Conservation (phyloP, 1,140 invertebrate genomes). For the Maniola jurtina region DNA sequence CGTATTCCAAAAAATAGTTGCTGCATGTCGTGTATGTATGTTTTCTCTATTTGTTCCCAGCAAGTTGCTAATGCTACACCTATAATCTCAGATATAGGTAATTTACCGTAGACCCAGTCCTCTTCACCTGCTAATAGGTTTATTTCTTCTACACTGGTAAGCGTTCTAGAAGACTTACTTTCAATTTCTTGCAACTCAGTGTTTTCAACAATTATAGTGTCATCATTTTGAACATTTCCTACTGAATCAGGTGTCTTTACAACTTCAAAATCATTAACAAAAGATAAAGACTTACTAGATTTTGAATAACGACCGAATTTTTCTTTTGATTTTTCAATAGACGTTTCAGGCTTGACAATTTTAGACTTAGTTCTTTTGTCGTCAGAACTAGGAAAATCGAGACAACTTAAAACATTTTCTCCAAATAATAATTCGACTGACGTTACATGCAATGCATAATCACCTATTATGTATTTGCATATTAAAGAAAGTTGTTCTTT, state of each 20-base stretch:
- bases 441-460: constrained; percentile 69
- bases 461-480: constrained; percentile 79
- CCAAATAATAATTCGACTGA: constrained; percentile 76
- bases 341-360: constrained; percentile 57
- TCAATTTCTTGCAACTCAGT: constrained; percentile 40
- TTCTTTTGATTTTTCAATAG: constrained; percentile 54
- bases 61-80: constrained; percentile 70
- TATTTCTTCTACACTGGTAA: constrained; percentile 44
- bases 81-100: constrained; percentile 62
- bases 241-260: constrained; percentile 47
- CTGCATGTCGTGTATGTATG: constrained; percentile 77
- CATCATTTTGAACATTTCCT: constrained; percentile 38
- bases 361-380: constrained; percentile 64
- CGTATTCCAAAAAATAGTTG: constrained; percentile 78
- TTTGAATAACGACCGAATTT: constrained; percentile 50
- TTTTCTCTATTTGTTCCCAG: constrained; percentile 79
- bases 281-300: constrained; percentile 43
- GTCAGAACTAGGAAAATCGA: constrained; percentile 59
- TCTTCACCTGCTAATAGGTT: constrained; percentile 72
- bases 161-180: constrained; percentile 31
- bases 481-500: constrained; percentile 76
- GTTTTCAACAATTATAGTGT: constrained; percentile 32
- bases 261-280: constrained; percentile 47
- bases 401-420: constrained; percentile 48
- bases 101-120: constrained; percentile 76